phyloP scores from a whole-genome alignment of 2,797 vertebrate species.

The Streptopelia turtur region DNA sequence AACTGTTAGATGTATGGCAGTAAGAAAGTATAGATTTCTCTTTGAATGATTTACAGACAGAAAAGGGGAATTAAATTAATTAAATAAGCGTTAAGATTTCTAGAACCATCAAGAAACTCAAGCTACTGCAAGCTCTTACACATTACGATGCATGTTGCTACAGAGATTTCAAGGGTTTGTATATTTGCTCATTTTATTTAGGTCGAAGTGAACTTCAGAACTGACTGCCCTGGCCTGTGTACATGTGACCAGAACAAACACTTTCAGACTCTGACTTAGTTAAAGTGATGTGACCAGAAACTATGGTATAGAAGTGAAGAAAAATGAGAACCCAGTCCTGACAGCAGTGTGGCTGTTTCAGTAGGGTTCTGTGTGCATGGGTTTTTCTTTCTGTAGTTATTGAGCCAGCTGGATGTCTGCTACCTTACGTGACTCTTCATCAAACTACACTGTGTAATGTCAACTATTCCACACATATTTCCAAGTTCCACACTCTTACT shows the following conservation, averaged over 20 bases:
- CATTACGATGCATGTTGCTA: neutral
- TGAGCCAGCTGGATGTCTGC: neutral
- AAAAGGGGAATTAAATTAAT: neutral
- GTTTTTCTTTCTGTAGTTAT: neutral
- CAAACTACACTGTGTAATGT: neutral
- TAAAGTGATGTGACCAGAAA: neutral
- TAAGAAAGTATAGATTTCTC: neutral
- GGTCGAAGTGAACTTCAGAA: neutral
- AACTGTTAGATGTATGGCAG: neutral
- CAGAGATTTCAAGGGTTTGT: fast-evolving
- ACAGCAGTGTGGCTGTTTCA: neutral
- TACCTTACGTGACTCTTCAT: neutral
- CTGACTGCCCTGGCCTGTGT: neutral
- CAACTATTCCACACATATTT: neutral
- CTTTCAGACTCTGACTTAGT: neutral
- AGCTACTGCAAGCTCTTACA: neutral
- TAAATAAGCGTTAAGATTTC: neutral
- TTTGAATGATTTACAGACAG: neutral
- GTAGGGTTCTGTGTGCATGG: neutral
- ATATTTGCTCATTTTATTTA: neutral
- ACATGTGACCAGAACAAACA: neutral
- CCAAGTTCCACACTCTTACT: neutral
- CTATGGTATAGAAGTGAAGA: neutral
- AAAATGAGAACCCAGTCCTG: fast-evolving
- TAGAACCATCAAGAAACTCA: neutral